Evolutionary conservation across 2,113 vertebrate genomes (phyloP), one percentile per base, ranked within the genome.

Genomic region (Hepsetus odoe): DNA sequence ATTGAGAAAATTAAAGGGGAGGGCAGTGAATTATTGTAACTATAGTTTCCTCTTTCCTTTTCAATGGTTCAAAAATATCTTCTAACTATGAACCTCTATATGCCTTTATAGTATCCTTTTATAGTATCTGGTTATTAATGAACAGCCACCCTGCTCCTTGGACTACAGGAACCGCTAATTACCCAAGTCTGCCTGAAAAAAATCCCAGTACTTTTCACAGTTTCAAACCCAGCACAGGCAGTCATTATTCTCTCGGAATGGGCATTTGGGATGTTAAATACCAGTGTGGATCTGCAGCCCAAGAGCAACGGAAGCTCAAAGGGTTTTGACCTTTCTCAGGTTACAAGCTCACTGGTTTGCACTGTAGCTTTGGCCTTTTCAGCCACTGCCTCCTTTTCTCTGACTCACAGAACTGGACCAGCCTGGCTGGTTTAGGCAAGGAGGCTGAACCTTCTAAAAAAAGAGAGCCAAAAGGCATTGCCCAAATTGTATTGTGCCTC

Each of bases 361-460:
- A 3, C 40, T 18, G 66, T 24, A 40, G 20, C 66, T 1, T 8
- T 69, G 66, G 66, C 66, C 66, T 69, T 69, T 91, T 91, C 89
- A 90, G 87, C 89, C 87, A 76, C 86, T 68, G 74, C 81, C 56
- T 10, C 24, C 40, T 30, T 24, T 26, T 30, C n/a, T 49, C 66
- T 49, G 13, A 28, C 66, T 69, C 40, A 11, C 22, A 18, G 9
- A 35, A 18, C 30, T 22, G 18, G 51, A 22, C n/a, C 11, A 22
- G n/a, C 12, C 51, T 24, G 51, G n/a, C 20, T 24, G 35, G 18
- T 33, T 66, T 11, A 40, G n/a, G 33, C 20, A 42, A 66, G 64
- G 64, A 22, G n/a, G n/a, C n/a, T n/a, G n/a, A n/a, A n/a, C n/a
- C n/a, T n/a, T n/a, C n/a, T n/a, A n/a, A n/a, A n/a, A n/a, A n/a